Evolutionary conservation across 2,888 invertebrate genomes (phyloP).

Genomic region (Himalopsyche japonica): DNA sequence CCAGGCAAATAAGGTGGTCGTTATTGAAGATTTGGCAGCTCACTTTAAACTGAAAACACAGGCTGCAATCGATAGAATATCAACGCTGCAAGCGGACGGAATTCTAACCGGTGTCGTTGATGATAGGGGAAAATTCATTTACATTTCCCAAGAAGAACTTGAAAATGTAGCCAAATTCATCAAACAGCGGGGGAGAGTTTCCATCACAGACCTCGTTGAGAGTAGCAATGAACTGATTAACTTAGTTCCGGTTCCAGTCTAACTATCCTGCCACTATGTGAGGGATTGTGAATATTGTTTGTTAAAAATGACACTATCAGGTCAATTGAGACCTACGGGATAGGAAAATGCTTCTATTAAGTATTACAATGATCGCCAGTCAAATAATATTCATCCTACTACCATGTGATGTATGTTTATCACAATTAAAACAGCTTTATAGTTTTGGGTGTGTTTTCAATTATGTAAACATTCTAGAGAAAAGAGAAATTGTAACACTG

Average conservation of each 20-base stretch:
- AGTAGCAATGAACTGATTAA: conserved; percentile 92
- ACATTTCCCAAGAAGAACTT: conserved; percentile 89
- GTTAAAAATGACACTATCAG: too few species aligned
- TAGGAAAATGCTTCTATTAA: too few species aligned
- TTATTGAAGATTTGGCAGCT: conserved; percentile 90
- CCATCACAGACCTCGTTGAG: conserved; percentile 91
- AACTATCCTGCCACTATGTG: neutral
- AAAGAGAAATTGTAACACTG: neutral
- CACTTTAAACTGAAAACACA: conserved; percentile 91
- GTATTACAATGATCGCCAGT: too few species aligned
- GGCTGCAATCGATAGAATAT: conserved; percentile 83
- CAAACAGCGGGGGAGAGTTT: conserved; percentile 90
- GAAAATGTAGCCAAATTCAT: conserved; percentile 94
- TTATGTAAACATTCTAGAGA: neutral
- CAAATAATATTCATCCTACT: too few species aligned
- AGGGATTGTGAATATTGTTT: too few species aligned
- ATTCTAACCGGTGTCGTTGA: conserved; percentile 95
- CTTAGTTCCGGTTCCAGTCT: conserved; percentile 63
- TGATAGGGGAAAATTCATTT: conserved; percentile 98
- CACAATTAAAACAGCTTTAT: too few species aligned
- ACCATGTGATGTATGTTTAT: too few species aligned
- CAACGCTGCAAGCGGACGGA: conserved; percentile 79
- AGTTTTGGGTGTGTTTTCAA: neutral
- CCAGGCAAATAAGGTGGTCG: conserved; percentile 85
- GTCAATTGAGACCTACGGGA: too few species aligned